phyloP scores from a whole-genome alignment of 2,797 vertebrate species.

The Enteromius treurensis region DNA sequence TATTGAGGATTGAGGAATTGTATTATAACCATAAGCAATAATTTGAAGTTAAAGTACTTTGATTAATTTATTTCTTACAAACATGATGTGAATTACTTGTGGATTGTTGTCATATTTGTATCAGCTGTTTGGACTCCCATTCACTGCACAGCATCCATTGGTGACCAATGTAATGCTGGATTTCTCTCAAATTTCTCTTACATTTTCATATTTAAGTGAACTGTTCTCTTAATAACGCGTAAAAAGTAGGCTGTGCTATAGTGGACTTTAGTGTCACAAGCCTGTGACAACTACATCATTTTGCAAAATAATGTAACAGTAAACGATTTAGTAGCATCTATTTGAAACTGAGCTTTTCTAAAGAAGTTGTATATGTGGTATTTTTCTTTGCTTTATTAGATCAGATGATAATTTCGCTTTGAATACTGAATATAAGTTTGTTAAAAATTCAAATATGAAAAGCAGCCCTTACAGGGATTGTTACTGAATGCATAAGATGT shows the following conservation, averaged over 20 bases:
- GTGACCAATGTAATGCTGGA: not conserved
- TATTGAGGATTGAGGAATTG: not conserved
- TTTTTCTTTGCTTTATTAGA: conserved; percentile 33
- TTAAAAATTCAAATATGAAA: conserved; percentile 12
- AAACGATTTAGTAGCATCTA: not conserved
- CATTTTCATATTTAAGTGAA: not conserved
- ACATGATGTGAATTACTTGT: not conserved
- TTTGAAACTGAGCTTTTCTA: conserved; percentile 27
- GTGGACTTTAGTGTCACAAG: not conserved
- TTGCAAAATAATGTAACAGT: not conserved
- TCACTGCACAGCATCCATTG: not conserved
- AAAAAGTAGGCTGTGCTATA: not conserved
- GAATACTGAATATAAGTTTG: not conserved
- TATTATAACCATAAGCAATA: not conserved
- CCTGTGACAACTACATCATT: not conserved
- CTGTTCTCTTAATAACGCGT: not conserved
- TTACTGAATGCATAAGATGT: conserved; percentile 8
- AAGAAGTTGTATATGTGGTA: conserved; percentile 24
- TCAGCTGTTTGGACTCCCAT: not conserved
- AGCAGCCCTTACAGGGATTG: not conserved
- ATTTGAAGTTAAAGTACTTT: not conserved
- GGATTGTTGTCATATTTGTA: not conserved
- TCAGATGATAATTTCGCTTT: conserved; percentile 9
- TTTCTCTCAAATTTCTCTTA: not conserved
- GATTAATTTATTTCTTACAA: not conserved